Base-by-base conservation (phyloP, 1,140 invertebrate genomes). In the Drosophila arawakana region DNA sequence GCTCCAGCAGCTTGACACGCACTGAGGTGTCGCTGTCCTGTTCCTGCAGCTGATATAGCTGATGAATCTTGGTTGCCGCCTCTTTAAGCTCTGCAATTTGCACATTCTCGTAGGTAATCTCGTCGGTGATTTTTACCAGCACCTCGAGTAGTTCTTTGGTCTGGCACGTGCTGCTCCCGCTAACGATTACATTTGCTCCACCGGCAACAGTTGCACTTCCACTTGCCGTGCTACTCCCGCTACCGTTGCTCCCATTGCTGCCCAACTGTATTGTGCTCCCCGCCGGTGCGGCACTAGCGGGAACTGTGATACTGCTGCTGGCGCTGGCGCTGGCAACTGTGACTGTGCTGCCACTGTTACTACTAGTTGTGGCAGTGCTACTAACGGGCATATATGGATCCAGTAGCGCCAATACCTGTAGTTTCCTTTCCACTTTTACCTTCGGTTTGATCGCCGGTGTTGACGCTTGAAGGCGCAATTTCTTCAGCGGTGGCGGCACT, bases 51-150 rank as follows among this genome's bases (percentile, higher is more conserved):
- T 91, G 91, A 49, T 84, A 92, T 6, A 92, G 65, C 30, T 91
- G 81, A 21, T 90, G 78, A 4, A 92, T 75, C 15, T 86, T 89
- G 2, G 50, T 41, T 3, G 91, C 72, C 2, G 76, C 70, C 35
- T 91, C 91, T 11, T 91, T 82, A 0, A 91, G 50, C 63, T 91
- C 88, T 0, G 67, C 49, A 15, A 90, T 43, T 7, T 80, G 76
- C 37, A 85, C 80, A 61, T 86, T 81, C 10, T 91, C 78, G 34
- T 91, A 84, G 8, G 30, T 49, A 21, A 91, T 80, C 55, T 92
- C 90, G 30, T 92, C 91, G 3, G 90, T 82, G 10, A 92, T 91
- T 30, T 92, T 92, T 0, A 92, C 91, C 4, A 92, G 58, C 3
- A 91, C 63, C 11, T 92, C 91, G 0, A 92, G 75, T 25, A 92